These are phyloP conservation scores for Chrysopa pallens DNA, from an alignment of 1,140 invertebrate species.

Conservation along the genomic window DNA sequence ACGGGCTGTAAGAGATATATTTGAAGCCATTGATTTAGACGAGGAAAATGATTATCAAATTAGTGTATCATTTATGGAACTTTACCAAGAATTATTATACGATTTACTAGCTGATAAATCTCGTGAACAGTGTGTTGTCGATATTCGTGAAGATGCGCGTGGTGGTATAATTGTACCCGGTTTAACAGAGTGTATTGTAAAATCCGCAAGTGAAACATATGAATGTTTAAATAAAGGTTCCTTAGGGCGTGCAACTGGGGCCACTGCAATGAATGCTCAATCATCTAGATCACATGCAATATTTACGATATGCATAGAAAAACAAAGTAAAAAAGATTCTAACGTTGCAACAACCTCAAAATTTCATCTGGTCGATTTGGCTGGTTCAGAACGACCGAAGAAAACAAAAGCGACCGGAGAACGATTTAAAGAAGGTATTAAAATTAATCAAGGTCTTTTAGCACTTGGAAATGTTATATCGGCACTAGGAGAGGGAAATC, in stretches of 20 bases:
- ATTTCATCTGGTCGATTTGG: conserved; percentile 79
- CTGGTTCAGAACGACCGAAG: conserved; percentile 82
- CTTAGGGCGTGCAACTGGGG: conserved; percentile 57
- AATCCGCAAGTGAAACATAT: conserved; percentile 38
- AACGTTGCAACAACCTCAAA: conserved; percentile 55
- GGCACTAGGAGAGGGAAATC: conserved; percentile 46
- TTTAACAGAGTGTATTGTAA: conserved; percentile 45
- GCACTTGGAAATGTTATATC: conserved; percentile 89
- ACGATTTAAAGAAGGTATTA: conserved; percentile 82
- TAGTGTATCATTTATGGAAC: conserved; percentile 55
- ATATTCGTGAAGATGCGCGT: conserved; percentile 61
- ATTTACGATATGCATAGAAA: conserved; percentile 66
- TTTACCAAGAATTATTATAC: conserved; percentile 61
- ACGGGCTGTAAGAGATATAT: conserved; percentile 66
- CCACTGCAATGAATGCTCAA: conserved; percentile 85
- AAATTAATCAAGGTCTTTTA: conserved; percentile 82
- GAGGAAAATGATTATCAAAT: conserved; percentile 50
- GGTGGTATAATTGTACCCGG: conserved; percentile 45
- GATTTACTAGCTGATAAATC: conserved; percentile 54
- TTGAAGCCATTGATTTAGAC: conserved; percentile 41
- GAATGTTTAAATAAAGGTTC: conserved; percentile 56
- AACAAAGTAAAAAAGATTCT: conserved; percentile 38
- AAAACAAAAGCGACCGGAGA: conserved; percentile 83
- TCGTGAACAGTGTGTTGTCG: conserved; percentile 47
- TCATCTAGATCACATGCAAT: conserved; percentile 86